Evolutionary conservation across 2,113 vertebrate species (phyloP).

Genomic region (Dasypus novemcinctus): DNA sequence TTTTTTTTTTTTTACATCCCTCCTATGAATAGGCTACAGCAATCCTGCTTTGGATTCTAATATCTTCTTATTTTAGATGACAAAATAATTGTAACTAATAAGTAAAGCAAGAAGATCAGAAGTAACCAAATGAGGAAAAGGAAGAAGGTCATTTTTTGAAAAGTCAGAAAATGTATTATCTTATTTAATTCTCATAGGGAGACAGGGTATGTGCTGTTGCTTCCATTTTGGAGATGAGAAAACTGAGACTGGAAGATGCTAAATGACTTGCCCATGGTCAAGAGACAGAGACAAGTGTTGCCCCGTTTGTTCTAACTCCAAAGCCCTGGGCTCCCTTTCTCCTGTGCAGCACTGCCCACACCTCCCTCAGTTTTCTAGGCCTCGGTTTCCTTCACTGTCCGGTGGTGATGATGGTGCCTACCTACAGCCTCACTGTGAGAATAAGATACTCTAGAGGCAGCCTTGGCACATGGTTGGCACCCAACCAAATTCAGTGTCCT

Average conservation of each 20-base stretch:
- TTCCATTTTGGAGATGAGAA: constrained; percentile 23
- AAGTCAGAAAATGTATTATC: neutral
- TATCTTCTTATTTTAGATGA: constrained; percentile 5
- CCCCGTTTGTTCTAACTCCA: neutral
- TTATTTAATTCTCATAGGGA: neutral
- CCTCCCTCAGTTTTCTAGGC: neutral
- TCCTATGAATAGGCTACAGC: neutral
- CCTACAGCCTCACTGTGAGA: neutral
- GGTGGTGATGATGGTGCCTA: neutral
- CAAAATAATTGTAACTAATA: neutral
- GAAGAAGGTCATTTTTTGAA: neutral
- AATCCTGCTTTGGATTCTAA: neutral
- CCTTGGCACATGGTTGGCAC: neutral
- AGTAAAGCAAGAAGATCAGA: constrained; percentile 9
- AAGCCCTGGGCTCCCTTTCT: neutral
- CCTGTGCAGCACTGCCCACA: neutral
- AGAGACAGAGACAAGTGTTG: neutral
- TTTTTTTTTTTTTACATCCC: neutral
- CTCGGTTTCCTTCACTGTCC: neutral
- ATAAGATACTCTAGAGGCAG: neutral
- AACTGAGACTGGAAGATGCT: neutral
- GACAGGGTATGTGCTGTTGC: neutral
- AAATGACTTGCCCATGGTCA: neutral
- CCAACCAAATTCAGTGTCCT: neutral
- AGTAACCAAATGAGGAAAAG: constrained; percentile 44